Evolutionary conservation across 1,140 invertebrate species (phyloP), one percentile per base, ranked within the genome.

Genomic region (Trachelipus rathkii): DNA sequence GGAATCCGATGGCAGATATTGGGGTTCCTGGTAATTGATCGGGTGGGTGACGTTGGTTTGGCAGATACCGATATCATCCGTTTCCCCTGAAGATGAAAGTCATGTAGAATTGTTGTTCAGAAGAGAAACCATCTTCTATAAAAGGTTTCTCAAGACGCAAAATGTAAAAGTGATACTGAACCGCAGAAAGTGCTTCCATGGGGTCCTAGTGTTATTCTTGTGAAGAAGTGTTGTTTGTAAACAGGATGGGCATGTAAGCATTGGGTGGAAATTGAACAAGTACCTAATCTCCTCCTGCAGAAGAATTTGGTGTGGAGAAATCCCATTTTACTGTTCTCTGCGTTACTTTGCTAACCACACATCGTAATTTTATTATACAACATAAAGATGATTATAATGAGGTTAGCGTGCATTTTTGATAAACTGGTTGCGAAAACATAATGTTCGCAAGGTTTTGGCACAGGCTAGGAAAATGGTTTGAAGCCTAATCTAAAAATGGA

Each of bases 311-410:
- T 4, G n/a, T n/a, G 92, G 91, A 43, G 95, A 95, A 0, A 98
- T 98, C 87, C 95, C 96, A 7, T 98, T 84, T 88, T 98, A 10
- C 95, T 98, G 91, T 98, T 97, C 87, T 98, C 19, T 97, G 95
- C 86, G 87, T 98, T 21, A 95, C 95, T 0, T 87, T 98, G 21
- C 84, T 98, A 69, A 84, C 95, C 71, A 95, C 97, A 84, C 95
- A 98, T 84, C 88, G 96, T 70, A 94, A 97, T 82, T 90, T 90
- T 75, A 94, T 98, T 53, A 94, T 98, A 86, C 87, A 90, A 74
- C 92, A 92, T 84, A 88, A 89, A 45, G 93, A 97, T 91, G 96
- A 98, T 84, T 96, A 96, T 84, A 97, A 98, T 84, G 96, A 98
- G n/a, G 84, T 90, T 98, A 84, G 96, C 95, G 2, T 98, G 94